Conservation (phyloP, 1,140 invertebrate species). For the Bombus haemorrhoidalis region DNA sequence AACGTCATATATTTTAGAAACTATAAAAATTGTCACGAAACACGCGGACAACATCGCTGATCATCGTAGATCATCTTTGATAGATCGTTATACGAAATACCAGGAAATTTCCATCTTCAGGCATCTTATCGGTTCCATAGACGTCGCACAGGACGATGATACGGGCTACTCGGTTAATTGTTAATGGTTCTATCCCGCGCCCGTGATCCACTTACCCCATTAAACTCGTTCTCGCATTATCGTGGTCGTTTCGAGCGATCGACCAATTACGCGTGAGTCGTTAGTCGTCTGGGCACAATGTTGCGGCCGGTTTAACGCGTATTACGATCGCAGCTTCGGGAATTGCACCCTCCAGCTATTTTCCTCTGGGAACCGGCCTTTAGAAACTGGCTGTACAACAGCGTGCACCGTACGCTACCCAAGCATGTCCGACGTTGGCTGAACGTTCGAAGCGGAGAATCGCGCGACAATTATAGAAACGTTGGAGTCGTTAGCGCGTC, state of each 20-base stretch:
- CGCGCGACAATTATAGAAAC: slow-evolving; percentile 22
- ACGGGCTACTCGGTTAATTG: slow-evolving; percentile 60
- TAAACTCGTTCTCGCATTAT: slow-evolving; percentile 66
- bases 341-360: slow-evolving; percentile 52
- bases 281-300: slow-evolving; percentile 47
- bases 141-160: slow-evolving; percentile 14
- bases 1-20: too few relatives aligned
- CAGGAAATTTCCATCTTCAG: background rate
- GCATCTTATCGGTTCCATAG: background rate
- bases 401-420: background rate
- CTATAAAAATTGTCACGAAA: too few relatives aligned
- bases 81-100: background rate
- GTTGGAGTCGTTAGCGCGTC: slow-evolving; percentile 40
- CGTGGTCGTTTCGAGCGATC: slow-evolving; percentile 35
- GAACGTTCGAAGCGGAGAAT: background rate
- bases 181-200: slow-evolving; percentile 59
- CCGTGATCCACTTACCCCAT: slow-evolving; percentile 72
- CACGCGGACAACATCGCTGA: too few relatives aligned
- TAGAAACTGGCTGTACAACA: background rate
- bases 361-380: slow-evolving; percentile 10
- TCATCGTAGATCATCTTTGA: too few relatives aligned
- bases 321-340: slow-evolving; percentile 19
- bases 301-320: slow-evolving; percentile 21
- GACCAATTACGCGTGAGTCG: slow-evolving; percentile 59
- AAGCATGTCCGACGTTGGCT: background rate